phyloP scores from a whole-genome alignment of 2,113 vertebrate species.

The Fulmarus glacialis region DNA sequence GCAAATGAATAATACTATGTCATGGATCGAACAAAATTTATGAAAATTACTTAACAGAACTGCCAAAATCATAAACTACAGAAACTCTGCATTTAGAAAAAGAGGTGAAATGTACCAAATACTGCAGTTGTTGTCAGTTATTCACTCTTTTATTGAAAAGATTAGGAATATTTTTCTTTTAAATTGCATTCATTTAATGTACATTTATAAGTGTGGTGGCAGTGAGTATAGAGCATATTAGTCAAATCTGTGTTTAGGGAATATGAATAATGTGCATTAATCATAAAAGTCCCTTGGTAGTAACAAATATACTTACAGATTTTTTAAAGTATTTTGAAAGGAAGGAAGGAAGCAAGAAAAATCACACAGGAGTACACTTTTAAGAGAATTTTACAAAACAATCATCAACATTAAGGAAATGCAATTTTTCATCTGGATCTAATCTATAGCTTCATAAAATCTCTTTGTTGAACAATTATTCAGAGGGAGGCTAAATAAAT shows the following conservation, averaged over 20 bases:
- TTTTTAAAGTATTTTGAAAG: constrained; percentile 6
- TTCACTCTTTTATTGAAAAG: neutral
- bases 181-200: constrained; percentile 13
- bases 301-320: constrained; percentile 14
- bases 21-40: neutral
- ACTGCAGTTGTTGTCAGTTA: neutral
- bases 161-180: constrained; percentile 52
- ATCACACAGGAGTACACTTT: neutral
- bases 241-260: constrained; percentile 55
- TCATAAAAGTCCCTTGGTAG: constrained; percentile 23
- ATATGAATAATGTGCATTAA: constrained; percentile 51
- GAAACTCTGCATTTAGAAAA: neutral
- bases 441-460: constrained; percentile 33
- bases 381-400: constrained; percentile 1
- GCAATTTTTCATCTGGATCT: constrained; percentile 25
- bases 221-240: constrained; percentile 2
- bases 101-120: neutral
- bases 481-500: constrained; percentile 3
- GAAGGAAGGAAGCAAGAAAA: constrained; percentile 25
- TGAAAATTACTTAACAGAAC: neutral
- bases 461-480: neutral
- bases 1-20: neutral
- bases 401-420: neutral
- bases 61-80: neutral
- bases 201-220: constrained; percentile 21